Evolutionary conservation across 2,888 invertebrate species (phyloP).

Genomic region (Caprella mutica): DNA sequence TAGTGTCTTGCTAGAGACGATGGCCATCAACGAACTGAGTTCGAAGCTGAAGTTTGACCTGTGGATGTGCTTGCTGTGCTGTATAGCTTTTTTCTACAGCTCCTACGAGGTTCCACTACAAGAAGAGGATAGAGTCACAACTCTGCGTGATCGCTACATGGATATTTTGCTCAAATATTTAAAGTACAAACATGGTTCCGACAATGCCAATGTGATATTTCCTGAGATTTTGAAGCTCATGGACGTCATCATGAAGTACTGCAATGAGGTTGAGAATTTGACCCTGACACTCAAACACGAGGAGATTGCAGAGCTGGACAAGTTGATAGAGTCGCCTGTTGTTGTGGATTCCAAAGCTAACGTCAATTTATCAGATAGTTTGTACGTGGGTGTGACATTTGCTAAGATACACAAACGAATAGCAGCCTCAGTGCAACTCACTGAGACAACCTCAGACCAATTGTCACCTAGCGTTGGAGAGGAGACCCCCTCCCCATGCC

Average conservation of each 20-base stretch:
- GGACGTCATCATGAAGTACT: slow-evolving; percentile 14
- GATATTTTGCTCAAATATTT: slow-evolving; percentile 24
- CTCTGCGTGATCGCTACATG: slow-evolving; percentile 20
- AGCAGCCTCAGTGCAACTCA: too few relatives aligned
- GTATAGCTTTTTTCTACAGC: slow-evolving; percentile 22
- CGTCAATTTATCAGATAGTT: too few relatives aligned
- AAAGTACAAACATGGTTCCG: slow-evolving; percentile 24
- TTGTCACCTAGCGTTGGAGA: too few relatives aligned
- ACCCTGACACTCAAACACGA: neutral
- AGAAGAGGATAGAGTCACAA: slow-evolving; percentile 23
- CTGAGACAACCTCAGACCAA: too few relatives aligned
- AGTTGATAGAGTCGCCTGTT: neutral
- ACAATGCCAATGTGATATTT: slow-evolving; percentile 20
- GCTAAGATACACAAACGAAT: too few relatives aligned
- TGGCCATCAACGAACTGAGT: slow-evolving; percentile 12
- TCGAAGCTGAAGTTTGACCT: slow-evolving; percentile 22
- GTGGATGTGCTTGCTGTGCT: slow-evolving; percentile 23
- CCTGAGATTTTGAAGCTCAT: slow-evolving; percentile 24
- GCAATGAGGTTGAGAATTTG: neutral
- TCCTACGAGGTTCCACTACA: slow-evolving; percentile 19
- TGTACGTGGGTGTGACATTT: too few relatives aligned
- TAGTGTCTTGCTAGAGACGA: slow-evolving; percentile 11
- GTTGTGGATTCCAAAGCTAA: too few relatives aligned
- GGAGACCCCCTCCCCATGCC: too few relatives aligned
- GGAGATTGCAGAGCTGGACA: neutral